A percentile compares a stretch with the other conserved stretches of the same genome.
These are phyloP conservation scores for Psittacula echo DNA, from an alignment of 2,797 vertebrate species.

Conservation along the genomic window DNA sequence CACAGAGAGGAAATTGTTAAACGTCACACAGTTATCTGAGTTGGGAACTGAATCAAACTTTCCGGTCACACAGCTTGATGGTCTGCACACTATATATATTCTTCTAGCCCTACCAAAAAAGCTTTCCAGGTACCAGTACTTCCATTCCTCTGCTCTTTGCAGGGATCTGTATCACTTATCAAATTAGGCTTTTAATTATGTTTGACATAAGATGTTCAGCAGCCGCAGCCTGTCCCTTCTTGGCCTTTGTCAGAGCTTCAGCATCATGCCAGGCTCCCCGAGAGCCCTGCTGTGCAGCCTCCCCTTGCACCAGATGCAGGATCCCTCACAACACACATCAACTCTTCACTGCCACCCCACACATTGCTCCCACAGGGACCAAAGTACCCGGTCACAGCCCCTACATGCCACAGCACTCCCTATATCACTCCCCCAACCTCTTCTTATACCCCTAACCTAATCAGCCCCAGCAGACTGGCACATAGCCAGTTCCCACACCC, in stretches of 20 bases:
- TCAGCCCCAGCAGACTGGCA: too few relatives aligned
- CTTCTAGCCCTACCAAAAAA: not conserved
- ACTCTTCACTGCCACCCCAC: not conserved
- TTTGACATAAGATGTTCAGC: not conserved
- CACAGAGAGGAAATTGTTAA: not conserved
- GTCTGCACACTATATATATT: too few relatives aligned
- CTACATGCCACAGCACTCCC: not conserved
- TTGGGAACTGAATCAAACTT: not conserved
- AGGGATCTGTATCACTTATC: fast-evolving
- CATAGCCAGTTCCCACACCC: fast-evolving
- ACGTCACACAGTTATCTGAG: not conserved
- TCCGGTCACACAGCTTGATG: not conserved
- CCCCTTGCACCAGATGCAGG: fast-evolving
- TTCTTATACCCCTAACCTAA: not conserved
- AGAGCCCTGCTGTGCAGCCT: fast-evolving
- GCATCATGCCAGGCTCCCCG: not conserved
- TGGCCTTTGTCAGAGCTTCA: not conserved
- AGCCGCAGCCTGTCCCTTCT: not conserved
- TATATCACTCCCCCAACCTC: fast-evolving
- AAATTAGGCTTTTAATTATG: not conserved
- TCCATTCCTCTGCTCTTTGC: not conserved
- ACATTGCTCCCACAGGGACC: not conserved
- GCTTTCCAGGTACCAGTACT: not conserved
- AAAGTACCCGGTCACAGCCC: fast-evolving
- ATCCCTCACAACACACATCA: not conserved